A percentile compares a stretch with the other conserved stretches of the same genome.
These are phyloP conservation scores for Chydorus sphaericus DNA, from an alignment of 2,888 invertebrate genomes.

Conservation along the genomic window DNA sequence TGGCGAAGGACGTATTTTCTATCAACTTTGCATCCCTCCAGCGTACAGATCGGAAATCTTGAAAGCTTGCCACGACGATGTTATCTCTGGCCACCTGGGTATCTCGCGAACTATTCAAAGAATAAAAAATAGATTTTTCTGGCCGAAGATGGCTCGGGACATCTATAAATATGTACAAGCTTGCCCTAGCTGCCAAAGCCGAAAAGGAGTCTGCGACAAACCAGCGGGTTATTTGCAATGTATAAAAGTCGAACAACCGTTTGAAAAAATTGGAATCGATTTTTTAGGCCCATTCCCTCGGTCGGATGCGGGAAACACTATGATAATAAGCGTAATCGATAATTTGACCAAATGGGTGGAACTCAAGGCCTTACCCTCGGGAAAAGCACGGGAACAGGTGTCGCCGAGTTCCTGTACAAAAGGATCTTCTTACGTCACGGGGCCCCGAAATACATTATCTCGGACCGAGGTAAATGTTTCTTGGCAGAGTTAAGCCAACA, in stretches of 20 bases:
- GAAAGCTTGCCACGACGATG: conserved; percentile 20
- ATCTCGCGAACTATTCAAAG: conserved; percentile 19
- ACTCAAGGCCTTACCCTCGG: conserved; percentile 12
- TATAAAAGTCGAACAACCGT: conserved; percentile 13
- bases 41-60: background rate
- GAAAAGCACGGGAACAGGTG: conserved; percentile 16
- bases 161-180: conserved; percentile 13
- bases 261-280: conserved; percentile 16
- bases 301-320: conserved; percentile 14
- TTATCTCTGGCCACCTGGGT: conserved; percentile 22
- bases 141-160: conserved; percentile 15
- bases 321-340: conserved; percentile 18
- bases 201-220: conserved; percentile 9
- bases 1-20: background rate
- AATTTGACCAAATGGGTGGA: conserved; percentile 16
- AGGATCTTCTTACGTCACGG: too few species aligned
- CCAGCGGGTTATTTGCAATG: conserved; percentile 15
- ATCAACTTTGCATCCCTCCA: conserved; percentile 3
- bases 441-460: conserved; percentile 15
- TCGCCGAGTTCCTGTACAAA: too few species aligned
- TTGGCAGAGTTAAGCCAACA: conserved; percentile 15
- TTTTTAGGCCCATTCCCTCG: conserved; percentile 18
- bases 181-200: conserved; percentile 15
- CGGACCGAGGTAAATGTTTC: conserved; percentile 20
- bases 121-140: conserved; percentile 16